These are phyloP conservation scores for Idaea dimidiata DNA, from an alignment of 2,888 invertebrate genomes.

Conservation along the genomic window DNA sequence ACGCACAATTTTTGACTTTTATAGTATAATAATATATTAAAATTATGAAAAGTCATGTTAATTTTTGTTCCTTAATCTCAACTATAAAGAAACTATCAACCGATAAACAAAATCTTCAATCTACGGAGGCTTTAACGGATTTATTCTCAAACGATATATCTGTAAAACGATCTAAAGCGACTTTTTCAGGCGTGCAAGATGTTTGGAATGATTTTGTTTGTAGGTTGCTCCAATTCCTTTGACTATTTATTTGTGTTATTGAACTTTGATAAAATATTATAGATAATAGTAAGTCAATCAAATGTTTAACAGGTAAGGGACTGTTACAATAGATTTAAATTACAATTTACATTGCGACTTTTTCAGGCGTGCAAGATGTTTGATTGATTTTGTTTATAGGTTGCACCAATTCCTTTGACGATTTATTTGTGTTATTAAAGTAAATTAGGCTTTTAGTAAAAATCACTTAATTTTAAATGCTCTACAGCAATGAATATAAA, in stretches of 20 bases:
- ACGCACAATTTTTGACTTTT: too few species aligned
- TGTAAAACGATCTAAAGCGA: constrained; percentile 5
- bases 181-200: background rate
- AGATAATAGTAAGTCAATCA: background rate
- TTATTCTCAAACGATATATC: constrained; percentile 31
- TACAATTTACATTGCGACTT: background rate
- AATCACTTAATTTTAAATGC: background rate
- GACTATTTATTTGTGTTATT: background rate
- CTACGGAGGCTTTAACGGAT: constrained; percentile 17
- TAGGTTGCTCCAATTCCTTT: background rate
- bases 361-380: constrained; percentile 1
- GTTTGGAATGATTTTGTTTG: background rate
- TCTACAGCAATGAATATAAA: background rate
- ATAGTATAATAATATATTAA: too few species aligned
- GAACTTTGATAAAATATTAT: background rate
- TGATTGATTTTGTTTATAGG: background rate
- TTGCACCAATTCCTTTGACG: background rate
- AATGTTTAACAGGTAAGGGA: background rate
- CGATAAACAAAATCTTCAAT: constrained; percentile 2
- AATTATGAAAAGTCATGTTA: too few species aligned
- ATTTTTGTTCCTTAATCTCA: too few species aligned
- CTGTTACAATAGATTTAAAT: background rate
- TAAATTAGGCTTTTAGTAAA: background rate
- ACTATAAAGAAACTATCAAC: background rate
- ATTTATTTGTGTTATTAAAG: background rate